Percentiles rank a stretch among this genome's conserved stretches.
phyloP scores from a whole-genome alignment of 1,140 invertebrate genomes.

The Drosophila repletoides region DNA sequence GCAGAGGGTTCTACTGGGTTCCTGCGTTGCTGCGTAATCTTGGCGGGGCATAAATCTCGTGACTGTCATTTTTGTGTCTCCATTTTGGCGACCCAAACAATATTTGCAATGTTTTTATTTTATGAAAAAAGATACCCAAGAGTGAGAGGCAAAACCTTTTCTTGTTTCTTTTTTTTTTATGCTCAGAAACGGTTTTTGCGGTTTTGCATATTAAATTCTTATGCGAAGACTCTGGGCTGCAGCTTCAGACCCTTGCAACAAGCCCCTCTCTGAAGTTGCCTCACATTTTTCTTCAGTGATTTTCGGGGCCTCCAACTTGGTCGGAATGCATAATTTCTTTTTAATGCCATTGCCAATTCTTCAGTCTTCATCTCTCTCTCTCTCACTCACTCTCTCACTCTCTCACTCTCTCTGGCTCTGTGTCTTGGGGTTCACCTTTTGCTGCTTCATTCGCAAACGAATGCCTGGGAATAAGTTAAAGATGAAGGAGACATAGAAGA shows the following conservation, averaged over 20 bases:
- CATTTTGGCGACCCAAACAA: constrained; percentile 81
- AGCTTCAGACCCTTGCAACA: too few species aligned
- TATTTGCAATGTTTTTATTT: constrained; percentile 76
- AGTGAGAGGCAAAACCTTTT: constrained; percentile 18
- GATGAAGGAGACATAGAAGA: neutral
- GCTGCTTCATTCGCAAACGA: constrained; percentile 1
- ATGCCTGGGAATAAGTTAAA: constrained; percentile 20
- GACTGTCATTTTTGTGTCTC: constrained; percentile 81
- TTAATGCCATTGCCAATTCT: constrained; percentile 69
- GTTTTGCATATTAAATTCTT: constrained; percentile 82
- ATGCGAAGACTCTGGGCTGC: too few species aligned
- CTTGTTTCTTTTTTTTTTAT: constrained; percentile 29
- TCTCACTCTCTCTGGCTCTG: neutral
- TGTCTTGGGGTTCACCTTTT: neutral
- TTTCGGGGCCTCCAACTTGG: constrained; percentile 77
- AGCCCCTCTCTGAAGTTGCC: too few species aligned
- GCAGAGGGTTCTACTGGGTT: neutral
- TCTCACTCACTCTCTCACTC: neutral
- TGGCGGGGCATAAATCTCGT: constrained; percentile 77
- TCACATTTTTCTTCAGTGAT: constrained; percentile 76
- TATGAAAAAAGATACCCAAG: constrained; percentile 65
- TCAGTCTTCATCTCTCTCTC: neutral
- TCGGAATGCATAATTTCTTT: constrained; percentile 81
- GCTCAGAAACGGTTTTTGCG: constrained; percentile 74
- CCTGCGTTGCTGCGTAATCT: constrained; percentile 64